Evolutionary conservation across 2,888 invertebrate species (phyloP), one percentile per base, ranked within the genome.

Genomic region (Stramonita haemastoma): DNA sequence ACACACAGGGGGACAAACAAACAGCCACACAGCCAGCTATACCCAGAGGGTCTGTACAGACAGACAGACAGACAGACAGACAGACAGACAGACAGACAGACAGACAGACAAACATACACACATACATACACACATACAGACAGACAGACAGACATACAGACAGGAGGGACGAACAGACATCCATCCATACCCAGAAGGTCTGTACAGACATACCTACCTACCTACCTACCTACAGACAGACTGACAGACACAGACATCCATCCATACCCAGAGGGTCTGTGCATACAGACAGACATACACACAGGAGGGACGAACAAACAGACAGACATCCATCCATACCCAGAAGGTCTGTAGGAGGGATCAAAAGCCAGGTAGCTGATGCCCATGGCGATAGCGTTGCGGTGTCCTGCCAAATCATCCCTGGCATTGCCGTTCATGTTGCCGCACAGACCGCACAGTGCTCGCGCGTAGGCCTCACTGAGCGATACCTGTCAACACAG

Each of bases 371-470:
- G 81, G 60, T 34, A 88, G 60, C 87, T 88, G 13, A 81, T 22
- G 22, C 32, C 87, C 32, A 88, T 81, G 11, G n/a, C 60, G 22
- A 26, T 34, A 60, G 15, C 32, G 5, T 56, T 34, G 26, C 57
- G 32, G 11, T 88, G 29, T 15, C 57, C 22, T 19, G 22, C 8
- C 22, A 88, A 46, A 19, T 81, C 60, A 81, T 88, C 87, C 0
- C 17, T 26, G 22, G 32, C 4, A 4, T 57, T 29, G 36, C 81
- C 87, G 87, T 88, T 88, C 81, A 88, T 60, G 87, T 88, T 81
- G 32, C 87, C 87, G 57, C 87, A 88, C 81, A 88, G 60, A 0
- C 87, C 87, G 22, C 87, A 88, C 22, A 79, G 57, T 1, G 34
- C 5, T n/a, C 13, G 26, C 0, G 56, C 26, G 79, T 88, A 88